Conservation (phyloP, 2,113 vertebrate species). For the Platanista minor region DNA sequence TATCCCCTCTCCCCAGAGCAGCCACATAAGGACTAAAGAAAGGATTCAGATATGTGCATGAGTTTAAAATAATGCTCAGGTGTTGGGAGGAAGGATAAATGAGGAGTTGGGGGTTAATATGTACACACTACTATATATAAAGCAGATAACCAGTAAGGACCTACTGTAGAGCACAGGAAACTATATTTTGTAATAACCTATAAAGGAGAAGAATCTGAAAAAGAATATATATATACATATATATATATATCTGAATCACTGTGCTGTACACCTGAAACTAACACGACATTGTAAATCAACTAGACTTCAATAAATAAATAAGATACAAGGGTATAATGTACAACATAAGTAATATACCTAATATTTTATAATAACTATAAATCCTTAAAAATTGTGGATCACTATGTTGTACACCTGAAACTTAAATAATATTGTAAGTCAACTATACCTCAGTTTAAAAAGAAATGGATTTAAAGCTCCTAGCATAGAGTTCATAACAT, state of each 20-base stretch:
- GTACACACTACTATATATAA: no score
- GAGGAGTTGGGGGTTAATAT: background rate
- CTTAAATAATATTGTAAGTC: background rate
- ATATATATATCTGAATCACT: background rate
- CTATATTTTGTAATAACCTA: background rate
- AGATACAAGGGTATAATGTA: background rate
- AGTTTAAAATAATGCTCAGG: background rate
- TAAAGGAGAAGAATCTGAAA: background rate
- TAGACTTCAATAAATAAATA: background rate
- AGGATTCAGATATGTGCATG: background rate
- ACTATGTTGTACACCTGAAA: background rate
- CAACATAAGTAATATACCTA: background rate
- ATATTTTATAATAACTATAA: background rate
- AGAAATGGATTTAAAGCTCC: background rate
- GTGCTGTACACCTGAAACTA: background rate
- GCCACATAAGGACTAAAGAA: background rate
- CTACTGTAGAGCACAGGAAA: background rate
- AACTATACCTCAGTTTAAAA: background rate
- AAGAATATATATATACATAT: background rate
- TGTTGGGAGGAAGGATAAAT: background rate
- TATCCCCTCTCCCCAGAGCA: background rate
- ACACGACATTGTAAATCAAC: background rate
- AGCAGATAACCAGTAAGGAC: background rate
- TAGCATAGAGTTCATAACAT: background rate
- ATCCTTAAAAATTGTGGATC: background rate